These are phyloP conservation scores for Okapia johnstoni DNA, from an alignment of 2,113 vertebrate genomes.

Conservation along the genomic window DNA sequence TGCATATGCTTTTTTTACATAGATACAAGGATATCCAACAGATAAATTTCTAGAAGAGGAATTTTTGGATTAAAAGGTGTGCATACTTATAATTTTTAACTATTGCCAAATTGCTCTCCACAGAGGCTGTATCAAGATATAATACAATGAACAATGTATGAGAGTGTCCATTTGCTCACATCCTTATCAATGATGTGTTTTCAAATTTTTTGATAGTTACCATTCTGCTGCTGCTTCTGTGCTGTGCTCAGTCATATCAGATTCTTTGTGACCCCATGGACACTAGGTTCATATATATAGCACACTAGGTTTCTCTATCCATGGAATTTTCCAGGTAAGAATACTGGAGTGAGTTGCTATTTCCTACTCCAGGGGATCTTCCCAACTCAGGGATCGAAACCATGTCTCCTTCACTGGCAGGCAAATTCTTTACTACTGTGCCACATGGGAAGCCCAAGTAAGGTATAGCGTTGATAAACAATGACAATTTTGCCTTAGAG, in stretches of 20 bases:
- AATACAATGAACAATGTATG: neutral
- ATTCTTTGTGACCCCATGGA: neutral
- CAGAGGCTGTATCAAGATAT: neutral
- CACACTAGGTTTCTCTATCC: neutral
- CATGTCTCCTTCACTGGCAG: neutral
- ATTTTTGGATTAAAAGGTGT: neutral
- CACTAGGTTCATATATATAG: neutral
- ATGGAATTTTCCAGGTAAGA: neutral
- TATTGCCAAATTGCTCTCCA: neutral
- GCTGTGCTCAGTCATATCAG: neutral
- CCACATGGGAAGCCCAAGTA: neutral
- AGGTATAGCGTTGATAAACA: neutral
- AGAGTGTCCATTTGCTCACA: neutral
- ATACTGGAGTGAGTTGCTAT: neutral
- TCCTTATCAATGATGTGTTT: neutral
- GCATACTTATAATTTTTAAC: conserved; percentile 9
- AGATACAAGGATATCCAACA: neutral
- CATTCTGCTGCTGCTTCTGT: neutral
- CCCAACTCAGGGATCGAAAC: neutral
- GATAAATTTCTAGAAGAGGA: neutral
- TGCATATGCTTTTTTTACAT: neutral
- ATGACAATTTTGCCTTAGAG: neutral
- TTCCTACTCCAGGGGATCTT: neutral
- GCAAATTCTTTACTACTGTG: neutral
- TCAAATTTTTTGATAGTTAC: neutral